Percentiles rank a stretch among this genome's conserved stretches.
These are phyloP conservation scores for Empis stercorea DNA, from an alignment of 2,888 invertebrate genomes.

Conservation along the genomic window DNA sequence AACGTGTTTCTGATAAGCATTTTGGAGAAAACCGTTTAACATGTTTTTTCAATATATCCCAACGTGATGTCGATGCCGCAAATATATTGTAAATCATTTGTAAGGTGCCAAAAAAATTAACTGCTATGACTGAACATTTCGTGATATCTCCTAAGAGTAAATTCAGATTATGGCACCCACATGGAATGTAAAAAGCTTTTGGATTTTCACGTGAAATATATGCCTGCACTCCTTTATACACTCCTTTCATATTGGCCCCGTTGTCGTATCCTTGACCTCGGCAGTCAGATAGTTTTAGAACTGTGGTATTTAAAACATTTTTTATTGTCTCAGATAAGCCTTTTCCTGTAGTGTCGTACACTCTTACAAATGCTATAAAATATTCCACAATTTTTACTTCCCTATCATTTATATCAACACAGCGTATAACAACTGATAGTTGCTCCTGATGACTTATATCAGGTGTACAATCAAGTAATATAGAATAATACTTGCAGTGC, in stretches of 20 bases:
- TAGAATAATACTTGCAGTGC: constrained; percentile 1
- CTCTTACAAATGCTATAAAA: background rate
- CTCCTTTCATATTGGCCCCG: constrained; percentile 1
- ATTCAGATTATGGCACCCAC: background rate
- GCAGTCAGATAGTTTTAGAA: constrained; percentile 2
- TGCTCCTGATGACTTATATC: too few relatives aligned
- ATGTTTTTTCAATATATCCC: background rate
- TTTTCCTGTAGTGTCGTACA: background rate
- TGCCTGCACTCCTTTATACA: constrained; percentile 1
- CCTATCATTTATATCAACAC: background rate
- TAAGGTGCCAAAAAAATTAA: constrained; percentile 1
- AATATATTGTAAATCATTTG: background rate
- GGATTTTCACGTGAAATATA: background rate
- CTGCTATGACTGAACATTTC: background rate
- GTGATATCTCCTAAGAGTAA: background rate
- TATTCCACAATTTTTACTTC: background rate
- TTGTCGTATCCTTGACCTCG: constrained; percentile 2
- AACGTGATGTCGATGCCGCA: background rate
- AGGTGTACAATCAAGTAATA: background rate
- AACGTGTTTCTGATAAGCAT: background rate
- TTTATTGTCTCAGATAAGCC: background rate
- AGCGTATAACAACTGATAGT: background rate
- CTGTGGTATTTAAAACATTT: background rate
- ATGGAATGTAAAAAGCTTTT: background rate
- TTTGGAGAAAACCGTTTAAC: background rate